These are phyloP conservation scores for Drosophila sturtevanti DNA, from an alignment of 1,140 invertebrate genomes.

Conservation along the genomic window DNA sequence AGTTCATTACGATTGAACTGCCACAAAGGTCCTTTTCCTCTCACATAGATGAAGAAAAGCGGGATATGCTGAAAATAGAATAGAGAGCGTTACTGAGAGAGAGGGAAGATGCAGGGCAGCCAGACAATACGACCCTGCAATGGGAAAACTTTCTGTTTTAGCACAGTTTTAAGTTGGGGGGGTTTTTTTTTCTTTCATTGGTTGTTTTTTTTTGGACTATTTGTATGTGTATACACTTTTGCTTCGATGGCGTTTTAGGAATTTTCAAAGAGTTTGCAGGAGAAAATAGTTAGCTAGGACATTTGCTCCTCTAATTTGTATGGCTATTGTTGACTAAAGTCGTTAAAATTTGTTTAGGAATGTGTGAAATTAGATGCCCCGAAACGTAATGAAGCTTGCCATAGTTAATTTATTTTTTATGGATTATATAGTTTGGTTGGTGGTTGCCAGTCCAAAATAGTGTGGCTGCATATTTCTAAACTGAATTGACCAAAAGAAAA, in stretches of 20 bases:
- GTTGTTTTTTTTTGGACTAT: not conserved
- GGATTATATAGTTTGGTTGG: too few species aligned
- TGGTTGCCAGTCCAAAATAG: not conserved
- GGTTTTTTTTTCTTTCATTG: not conserved
- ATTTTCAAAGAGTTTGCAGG: not conserved
- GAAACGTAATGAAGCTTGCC: too few species aligned
- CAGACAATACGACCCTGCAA: slow-evolving; percentile 22
- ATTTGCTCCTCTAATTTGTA: not conserved
- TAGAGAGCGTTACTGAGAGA: not conserved
- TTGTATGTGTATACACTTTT: slow-evolving; percentile 1
- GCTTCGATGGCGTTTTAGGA: not conserved
- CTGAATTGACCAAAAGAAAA: not conserved
- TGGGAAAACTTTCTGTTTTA: slow-evolving; percentile 41
- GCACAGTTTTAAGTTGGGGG: slow-evolving; percentile 23
- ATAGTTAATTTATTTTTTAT: too few species aligned
- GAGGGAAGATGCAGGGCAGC: not conserved
- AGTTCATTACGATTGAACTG: slow-evolving; percentile 77
- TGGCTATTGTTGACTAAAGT: not conserved
- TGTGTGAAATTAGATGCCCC: too few species aligned
- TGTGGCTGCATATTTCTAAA: not conserved
- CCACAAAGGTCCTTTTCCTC: slow-evolving; percentile 57
- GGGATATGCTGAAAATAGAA: not conserved
- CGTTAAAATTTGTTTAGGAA: not conserved
- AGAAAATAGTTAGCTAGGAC: not conserved
- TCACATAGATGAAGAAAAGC: slow-evolving; percentile 8